Base-by-base conservation (phyloP, 2,888 invertebrate genomes). In the Chrysodeixis includens region DNA sequence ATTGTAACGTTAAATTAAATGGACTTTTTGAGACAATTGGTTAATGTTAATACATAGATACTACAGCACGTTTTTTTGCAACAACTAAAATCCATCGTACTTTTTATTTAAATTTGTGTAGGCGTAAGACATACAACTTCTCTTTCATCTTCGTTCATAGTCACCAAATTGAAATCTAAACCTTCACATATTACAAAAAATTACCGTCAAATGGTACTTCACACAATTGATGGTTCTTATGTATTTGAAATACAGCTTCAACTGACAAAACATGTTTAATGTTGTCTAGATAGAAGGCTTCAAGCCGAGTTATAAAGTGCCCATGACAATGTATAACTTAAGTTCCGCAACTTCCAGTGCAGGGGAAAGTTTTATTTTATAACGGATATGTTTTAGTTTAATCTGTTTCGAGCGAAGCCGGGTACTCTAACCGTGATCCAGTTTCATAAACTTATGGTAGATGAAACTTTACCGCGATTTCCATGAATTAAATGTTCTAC, bases 301-400 rank as follows among this genome's bases (percentile, higher is more conserved):
- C 35, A 30, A 18, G 16, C 20, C 1, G 20, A 49, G 46, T 46
- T 46, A 20, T 49, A 40, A 49, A 49, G 46, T 49, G 20, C 46
- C 18, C 46, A 10, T 49, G 46, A 49, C 46, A 49, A 20, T 49
- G 46, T 20, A 49, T 49, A 49, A 49, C 46, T 49, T 49, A 20
- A 18, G 20, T 49, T 49, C 44, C 9, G 20, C 18, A 49, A 49
- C 46, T 49, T 18, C 46, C 35, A 35, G 35, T 49, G 20, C 18
- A 10, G 2, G 20, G 46, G 3, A 49, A 18, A 49, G 46, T 49
- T 49, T 49, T 49, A 49, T 18, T 49, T 49, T 49, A 49, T 49
- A 20, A 1, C 18, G 46, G 20, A 49, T 49, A 40, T 35, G 35
- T n/a, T 40, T 40, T n/a, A 49, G 18, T 49, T 49, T 49, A 20